Base-by-base conservation (phyloP, 2,113 vertebrate genomes). In the Pachyramphus minor region DNA sequence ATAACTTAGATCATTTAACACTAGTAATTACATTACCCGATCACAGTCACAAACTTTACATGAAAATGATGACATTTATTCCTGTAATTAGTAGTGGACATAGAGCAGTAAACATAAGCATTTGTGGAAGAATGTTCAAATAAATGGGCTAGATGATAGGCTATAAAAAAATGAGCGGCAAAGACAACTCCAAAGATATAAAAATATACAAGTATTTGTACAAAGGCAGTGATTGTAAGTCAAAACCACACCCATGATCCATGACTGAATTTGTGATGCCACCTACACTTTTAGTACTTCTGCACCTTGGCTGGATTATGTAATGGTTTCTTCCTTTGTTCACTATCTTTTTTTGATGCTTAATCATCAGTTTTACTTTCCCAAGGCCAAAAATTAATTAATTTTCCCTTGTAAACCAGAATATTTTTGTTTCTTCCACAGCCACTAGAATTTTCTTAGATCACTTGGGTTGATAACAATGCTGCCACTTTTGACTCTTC, bases 181-280 rank as follows among this genome's bases (percentile, higher is more conserved):
- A 62, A 69, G 14, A 12, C 0, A 0, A 50, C 8, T 28, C 30
- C 19, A 42, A 37, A 77, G 12, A 39, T 8, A 86, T 3, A 76
- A 30, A 91, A 84, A 64, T 24, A 87, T 6, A 11, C 3, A 68
- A 45, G 7, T 31, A n/a, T 33, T 47, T 63, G 16, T 52, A 52
- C 6, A 0, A 0, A 47, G 13, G 27, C n/a, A 62, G 14, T 0
- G 2, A 27, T 60, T 76, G 44, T 35, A 41, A 66, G 14, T 44
- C 16, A 45, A 33, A 84, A 27, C 1, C 23, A 66, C 28, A 59
- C 1, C 37, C 14, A 3, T 7, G 9, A 49, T 44, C 8, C 49
- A 49, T 14, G 47, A 49, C 2, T 49, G 47, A 49, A 49, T 49
- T 49, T 23, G 25, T 49, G 49, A 23, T n/a, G 6, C 18, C 23